phyloP scores from a whole-genome alignment of 1,140 invertebrate species.

The Plutomurus gul region DNA sequence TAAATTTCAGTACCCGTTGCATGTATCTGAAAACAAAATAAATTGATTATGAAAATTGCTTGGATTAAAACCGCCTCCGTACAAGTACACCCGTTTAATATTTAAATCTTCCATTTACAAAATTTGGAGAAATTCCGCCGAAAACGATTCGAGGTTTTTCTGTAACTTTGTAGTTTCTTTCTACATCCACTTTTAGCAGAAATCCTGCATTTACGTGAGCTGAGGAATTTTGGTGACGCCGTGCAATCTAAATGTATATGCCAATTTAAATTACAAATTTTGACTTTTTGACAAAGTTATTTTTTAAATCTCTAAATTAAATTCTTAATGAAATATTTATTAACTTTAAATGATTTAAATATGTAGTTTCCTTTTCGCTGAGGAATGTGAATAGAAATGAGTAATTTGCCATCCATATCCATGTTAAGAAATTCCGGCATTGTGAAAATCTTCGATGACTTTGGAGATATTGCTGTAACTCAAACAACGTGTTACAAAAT shows the following conservation, averaged over 20 bases:
- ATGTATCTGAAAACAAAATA: constrained; percentile 57
- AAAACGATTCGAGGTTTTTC: constrained; percentile 39
- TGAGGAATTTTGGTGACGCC: constrained; percentile 57
- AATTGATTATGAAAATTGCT: not conserved
- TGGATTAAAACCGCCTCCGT: not conserved
- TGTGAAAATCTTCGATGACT: constrained; percentile 43
- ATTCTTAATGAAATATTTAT: not conserved
- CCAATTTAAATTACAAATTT: not conserved
- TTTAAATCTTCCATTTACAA: constrained; percentile 61
- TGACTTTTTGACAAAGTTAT: not conserved
- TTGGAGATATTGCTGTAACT: not conserved
- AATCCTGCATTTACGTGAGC: constrained; percentile 60
- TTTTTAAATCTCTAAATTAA: not conserved
- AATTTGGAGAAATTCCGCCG: constrained; percentile 58
- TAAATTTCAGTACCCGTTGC: constrained; percentile 51
- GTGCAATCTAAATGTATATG: constrained; percentile 58
- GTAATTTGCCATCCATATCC: constrained; percentile 42
- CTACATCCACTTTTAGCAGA: constrained; percentile 53
- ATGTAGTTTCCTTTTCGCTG: constrained; percentile 52
- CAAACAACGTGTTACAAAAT: not conserved
- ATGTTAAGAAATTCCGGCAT: constrained; percentile 39
- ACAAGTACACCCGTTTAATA: too few relatives aligned
- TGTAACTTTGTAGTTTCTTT: constrained; percentile 12
- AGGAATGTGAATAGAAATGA: constrained; percentile 54
- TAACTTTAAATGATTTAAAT: constrained; percentile 58